A percentile compares a stretch with the other conserved stretches of the same genome.
These are phyloP conservation scores for Taenaris catops DNA, from an alignment of 2,888 invertebrate species.

Conservation along the genomic window DNA sequence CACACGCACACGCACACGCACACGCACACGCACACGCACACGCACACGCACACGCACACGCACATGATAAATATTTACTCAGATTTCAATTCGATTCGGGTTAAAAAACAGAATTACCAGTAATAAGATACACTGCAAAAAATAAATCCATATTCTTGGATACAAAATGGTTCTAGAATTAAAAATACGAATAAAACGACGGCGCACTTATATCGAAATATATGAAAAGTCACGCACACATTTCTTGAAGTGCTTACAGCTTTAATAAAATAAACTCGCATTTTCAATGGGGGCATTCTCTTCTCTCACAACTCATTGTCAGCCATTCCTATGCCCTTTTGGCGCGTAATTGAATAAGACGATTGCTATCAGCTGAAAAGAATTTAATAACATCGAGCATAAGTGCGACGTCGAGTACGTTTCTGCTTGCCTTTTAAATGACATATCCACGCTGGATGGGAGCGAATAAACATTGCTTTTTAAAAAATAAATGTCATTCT, in stretches of 20 bases:
- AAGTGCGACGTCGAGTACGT: conserved; percentile 41
- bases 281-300: conserved; percentile 54
- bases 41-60: no score
- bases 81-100: no score
- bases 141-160: no score
- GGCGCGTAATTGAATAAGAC: conserved; percentile 70
- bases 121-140: no score
- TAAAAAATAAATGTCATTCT: not conserved
- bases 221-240: conserved; percentile 26
- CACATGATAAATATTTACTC: no score
- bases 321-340: conserved; percentile 63
- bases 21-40: no score
- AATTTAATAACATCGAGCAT: conserved; percentile 71
- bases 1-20: no score
- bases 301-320: conserved; percentile 57
- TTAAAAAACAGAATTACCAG: no score
- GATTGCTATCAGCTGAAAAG: conserved; percentile 68
- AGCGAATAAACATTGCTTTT: conserved; percentile 5
- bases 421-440: conserved; percentile 35
- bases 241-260: conserved; percentile 33
- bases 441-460: conserved; percentile 20
- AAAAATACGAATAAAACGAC: no score
- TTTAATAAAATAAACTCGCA: conserved; percentile 57
- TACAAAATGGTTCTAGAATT: no score
- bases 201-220: conserved; percentile 15